Conservation (phyloP, 2,113 vertebrate genomes). For the Probosciger aterrimus region DNA sequence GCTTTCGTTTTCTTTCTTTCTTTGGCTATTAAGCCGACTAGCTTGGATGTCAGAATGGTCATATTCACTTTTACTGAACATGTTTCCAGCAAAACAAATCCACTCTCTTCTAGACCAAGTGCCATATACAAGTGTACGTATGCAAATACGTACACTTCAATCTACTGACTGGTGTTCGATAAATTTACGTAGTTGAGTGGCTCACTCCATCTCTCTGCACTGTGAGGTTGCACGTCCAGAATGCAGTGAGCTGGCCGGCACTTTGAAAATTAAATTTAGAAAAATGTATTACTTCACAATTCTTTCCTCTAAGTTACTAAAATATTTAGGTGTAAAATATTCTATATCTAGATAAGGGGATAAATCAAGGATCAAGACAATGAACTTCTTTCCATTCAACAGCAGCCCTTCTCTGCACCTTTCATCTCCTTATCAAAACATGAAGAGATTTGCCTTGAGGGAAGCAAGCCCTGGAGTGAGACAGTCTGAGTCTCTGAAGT, state of each 20-base stretch:
- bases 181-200: neutral
- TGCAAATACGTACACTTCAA: constrained; percentile 22
- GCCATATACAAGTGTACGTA: neutral
- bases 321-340: constrained; percentile 37
- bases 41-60: neutral
- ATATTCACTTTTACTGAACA: neutral
- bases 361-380: constrained; percentile 47
- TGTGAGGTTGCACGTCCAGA: constrained; percentile 30
- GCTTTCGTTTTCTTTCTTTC: neutral
- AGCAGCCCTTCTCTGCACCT: neutral
- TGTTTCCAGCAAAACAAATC: neutral
- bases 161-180: neutral
- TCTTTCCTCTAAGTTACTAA: constrained; percentile 33
- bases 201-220: neutral
- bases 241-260: constrained; percentile 15
- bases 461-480: neutral
- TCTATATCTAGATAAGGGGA: constrained; percentile 9
- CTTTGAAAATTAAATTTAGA: constrained; percentile 41
- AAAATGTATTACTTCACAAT: constrained; percentile 14
- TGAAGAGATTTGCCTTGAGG: neutral
- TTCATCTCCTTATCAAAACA: constrained; percentile 33
- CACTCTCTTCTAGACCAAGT: neutral
- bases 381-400: constrained; percentile 1
- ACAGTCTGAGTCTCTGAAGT: neutral
- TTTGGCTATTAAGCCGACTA: neutral